Evolutionary conservation across 2,113 vertebrate genomes (phyloP).

Genomic region (Alaudala cheleensis): DNA sequence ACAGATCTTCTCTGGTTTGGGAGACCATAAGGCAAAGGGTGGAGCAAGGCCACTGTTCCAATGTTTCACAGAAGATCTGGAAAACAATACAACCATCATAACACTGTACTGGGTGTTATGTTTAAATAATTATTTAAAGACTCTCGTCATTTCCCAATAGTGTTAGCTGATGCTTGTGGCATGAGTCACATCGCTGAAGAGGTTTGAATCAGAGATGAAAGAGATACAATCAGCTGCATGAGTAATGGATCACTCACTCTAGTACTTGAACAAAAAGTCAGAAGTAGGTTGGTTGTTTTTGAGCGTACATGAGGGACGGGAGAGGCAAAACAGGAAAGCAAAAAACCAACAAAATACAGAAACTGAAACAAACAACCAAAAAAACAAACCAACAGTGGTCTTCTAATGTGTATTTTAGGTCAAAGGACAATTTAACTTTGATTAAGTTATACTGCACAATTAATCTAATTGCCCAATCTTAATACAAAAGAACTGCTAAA

Average conservation of each 20-base stretch:
- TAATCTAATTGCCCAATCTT: not conserved
- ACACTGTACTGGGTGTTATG: not conserved
- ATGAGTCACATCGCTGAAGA: not conserved
- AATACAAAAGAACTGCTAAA: not conserved
- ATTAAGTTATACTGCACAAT: not conserved
- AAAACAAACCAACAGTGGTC: not conserved
- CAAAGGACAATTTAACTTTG: not conserved
- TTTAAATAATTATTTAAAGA: not conserved
- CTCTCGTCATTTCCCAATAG: not conserved
- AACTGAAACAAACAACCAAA: not conserved
- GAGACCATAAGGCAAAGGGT: not conserved
- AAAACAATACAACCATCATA: not conserved
- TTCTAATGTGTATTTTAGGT: not conserved
- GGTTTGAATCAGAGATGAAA: not conserved
- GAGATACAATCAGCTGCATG: not conserved
- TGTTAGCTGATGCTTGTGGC: not conserved
- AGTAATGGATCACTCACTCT: not conserved
- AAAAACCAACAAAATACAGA: not conserved
- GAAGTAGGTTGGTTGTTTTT: not conserved
- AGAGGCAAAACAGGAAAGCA: not conserved
- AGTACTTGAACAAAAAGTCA: not conserved
- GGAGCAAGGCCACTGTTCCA: not conserved
- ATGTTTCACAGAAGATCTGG: not conserved
- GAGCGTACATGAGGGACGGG: not conserved
- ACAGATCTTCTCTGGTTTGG: not conserved